Percentiles rank a stretch among this genome's conserved stretches.
Conservation (phyloP, 2,888 invertebrate genomes). For the Macrophya annulata region DNA sequence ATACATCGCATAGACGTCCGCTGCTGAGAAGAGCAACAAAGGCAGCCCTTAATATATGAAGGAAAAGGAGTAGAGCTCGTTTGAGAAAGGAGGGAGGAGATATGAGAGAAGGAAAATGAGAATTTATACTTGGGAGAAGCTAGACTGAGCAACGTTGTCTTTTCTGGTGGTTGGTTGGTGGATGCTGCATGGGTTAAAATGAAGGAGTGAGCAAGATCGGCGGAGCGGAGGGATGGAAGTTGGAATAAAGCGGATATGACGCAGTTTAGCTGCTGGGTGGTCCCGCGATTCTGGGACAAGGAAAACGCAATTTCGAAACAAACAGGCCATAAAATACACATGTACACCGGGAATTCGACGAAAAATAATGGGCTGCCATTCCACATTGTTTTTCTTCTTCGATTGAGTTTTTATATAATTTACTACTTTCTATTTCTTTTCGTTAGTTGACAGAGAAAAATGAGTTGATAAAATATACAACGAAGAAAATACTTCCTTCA, state of each 20-base stretch:
- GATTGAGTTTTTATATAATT: background rate
- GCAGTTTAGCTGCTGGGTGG: conserved; percentile 12
- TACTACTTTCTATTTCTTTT: background rate
- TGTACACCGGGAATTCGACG: conserved; percentile 4
- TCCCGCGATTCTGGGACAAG: conserved; percentile 14
- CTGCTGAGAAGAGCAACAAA: conserved; percentile 33
- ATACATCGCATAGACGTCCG: conserved; percentile 11
- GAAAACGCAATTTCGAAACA: conserved; percentile 1
- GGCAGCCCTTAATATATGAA: conserved; percentile 20
- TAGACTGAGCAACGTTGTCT: background rate
- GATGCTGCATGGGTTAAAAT: conserved; percentile 15
- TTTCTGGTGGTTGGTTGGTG: background rate
- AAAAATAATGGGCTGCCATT: conserved; percentile 10
- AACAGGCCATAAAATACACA: background rate
- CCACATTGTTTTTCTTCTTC: background rate
- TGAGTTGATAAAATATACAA: background rate
- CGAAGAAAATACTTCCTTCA: background rate
- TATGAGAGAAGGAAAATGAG: conserved; percentile 31
- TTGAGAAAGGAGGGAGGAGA: background rate
- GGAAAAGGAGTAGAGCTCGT: conserved; percentile 21
- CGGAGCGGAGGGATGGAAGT: background rate
- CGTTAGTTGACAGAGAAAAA: background rate
- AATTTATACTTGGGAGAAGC: conserved; percentile 45
- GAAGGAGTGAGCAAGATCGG: background rate
- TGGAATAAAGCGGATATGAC: conserved; percentile 43